A percentile compares a stretch with the other conserved stretches of the same genome.
phyloP scores from a whole-genome alignment of 2,888 invertebrate genomes.

The Drosophila gaucha region DNA sequence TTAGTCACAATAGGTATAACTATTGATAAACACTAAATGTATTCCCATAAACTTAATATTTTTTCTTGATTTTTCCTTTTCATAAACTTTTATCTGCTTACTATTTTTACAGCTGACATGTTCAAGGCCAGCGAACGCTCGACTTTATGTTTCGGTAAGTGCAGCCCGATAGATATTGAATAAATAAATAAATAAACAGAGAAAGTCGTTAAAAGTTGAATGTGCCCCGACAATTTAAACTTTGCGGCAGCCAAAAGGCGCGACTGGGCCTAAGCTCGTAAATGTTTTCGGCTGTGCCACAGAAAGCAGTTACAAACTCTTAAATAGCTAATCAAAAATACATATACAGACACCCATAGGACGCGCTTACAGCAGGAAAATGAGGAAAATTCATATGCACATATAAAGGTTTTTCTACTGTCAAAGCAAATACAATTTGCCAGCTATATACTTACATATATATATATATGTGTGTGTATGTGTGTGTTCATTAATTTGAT shows the following conservation, averaged over 20 bases:
- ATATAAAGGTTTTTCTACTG: constrained; percentile 9
- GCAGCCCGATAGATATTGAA: constrained; percentile 21
- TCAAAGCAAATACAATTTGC: constrained; percentile 23
- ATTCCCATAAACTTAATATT: no score
- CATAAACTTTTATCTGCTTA: constrained; percentile 3
- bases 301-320: constrained; percentile 28
- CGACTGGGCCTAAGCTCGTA: constrained; percentile 14
- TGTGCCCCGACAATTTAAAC: constrained; percentile 56
- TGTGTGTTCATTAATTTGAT: constrained; percentile 34
- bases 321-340: constrained; percentile 77
- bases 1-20: no score
- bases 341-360: constrained; percentile 46
- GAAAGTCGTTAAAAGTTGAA: constrained; percentile 72
- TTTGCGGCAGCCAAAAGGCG: constrained; percentile 49
- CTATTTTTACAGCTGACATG: constrained; percentile 68
- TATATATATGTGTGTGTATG: not conserved
- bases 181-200: constrained; percentile 23
- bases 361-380: constrained; percentile 15
- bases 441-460: not conserved
- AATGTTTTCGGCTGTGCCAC: constrained; percentile 14
- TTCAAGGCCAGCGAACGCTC: constrained; percentile 44
- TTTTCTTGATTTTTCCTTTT: not conserved
- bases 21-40: no score
- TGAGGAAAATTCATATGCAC: constrained; percentile 36
- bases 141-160: constrained; percentile 69